Evolutionary conservation across 2,113 vertebrate genomes (phyloP), one percentile per base, ranked within the genome.

Genomic region (Phaethornis superciliosus): DNA sequence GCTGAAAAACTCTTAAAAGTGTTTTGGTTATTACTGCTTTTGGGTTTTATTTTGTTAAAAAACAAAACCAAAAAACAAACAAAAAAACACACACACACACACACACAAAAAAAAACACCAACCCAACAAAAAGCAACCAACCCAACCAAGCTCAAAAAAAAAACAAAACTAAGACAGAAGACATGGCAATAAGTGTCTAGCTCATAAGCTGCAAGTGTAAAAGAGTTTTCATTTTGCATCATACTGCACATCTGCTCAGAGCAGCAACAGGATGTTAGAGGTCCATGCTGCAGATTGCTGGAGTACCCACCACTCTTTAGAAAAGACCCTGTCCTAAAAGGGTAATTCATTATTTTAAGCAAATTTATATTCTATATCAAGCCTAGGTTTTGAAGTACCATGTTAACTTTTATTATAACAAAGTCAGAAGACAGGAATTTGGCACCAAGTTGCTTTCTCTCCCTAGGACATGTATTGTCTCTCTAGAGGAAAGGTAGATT

Each of bases 401-500:
- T 42, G 63, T 89, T 78, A 84, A 65, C 74, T 88, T 89, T 6
- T 60, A 70, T 83, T 77, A 21, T 33, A 75, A 54, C 33, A 16
- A 82, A 95, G 47, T 80, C 75, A 91, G 68, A 80, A 85, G 80
- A 59, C 44, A 83, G 69, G 60, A 83, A 47, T 94, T 81, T 78
- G 82, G 89, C 85, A 94, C 71, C 46, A 58, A 37, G 52, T 64
- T 55, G 55, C 65, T 78, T 79, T 74, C 90, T 74, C 55, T 85
- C 26, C 28, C 64, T 47, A 74, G 68, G 52, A 26, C 64, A 30
- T n/a, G 20, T 40, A 71, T 81, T 72, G 70, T 68, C 77, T 90
- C 72, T 84, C 60, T 37, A 65, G 59, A 83, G 55, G 37, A 95
- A 74, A 0, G 1, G 62, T 24, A 28, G 85, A 60, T 71, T 94